Base-by-base conservation (phyloP, 1,140 invertebrate species). In the Drosophila baimaii region DNA sequence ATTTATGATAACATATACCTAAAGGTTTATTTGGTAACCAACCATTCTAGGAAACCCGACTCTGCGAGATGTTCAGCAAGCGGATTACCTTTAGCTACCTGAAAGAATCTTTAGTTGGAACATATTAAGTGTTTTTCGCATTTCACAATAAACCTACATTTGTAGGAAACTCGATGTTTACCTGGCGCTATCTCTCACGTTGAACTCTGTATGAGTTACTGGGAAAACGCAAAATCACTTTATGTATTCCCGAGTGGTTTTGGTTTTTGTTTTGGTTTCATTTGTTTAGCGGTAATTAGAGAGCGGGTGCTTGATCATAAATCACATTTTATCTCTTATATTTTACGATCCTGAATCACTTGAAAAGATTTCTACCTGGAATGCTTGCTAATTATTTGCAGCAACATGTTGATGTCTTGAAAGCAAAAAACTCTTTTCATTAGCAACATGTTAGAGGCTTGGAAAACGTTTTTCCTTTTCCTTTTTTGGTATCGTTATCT, bases 221-320 rank as follows among this genome's bases (percentile, higher is more conserved):
- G 5, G 27, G 33, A 82, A 82, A 76, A 58, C 31, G 59, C 59
- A 23, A 27, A 65, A 25, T 55, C 58, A 66, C 56, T 57, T 44
- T n/a, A 10, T 43, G 17, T 47, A 2, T 54, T 33, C 31, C 15
- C 5, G 5, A 12, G 9, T 15, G 21, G 10, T 54, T 54, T 31
- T 19, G 3, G 23, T 15, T n/a, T 76, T 59, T 75, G 29, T 61
- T 58, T 10, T 33, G 35, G 12, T 54, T 35, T 8, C 27, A 46
- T 51, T 55, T 56, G 21, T 52, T 47, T 41, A 13, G 52, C 10
- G 19, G 56, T 46, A 54, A 77, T 65, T 44, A 56, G 8, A 64
- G 61, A 58, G 15, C 49, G 35, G 31, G 10, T 43, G 25, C 13
- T 46, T 46, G 59, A 58, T 27, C 47, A 65, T 33, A 61, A 52